Conservation (phyloP, 2,888 invertebrate genomes). For the Esperia sulphurella region DNA sequence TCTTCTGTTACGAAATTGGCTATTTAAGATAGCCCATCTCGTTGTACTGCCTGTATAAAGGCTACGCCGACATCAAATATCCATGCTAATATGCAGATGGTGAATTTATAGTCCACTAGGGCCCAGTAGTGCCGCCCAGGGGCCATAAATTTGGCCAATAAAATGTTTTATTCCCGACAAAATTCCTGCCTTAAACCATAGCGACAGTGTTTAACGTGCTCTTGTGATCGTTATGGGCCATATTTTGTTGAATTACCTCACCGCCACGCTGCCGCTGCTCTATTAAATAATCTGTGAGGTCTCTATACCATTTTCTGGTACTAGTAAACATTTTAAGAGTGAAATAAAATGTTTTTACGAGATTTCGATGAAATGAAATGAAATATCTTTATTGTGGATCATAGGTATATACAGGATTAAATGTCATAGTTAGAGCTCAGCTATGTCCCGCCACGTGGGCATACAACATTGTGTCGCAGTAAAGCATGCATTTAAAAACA, state of each 20-base stretch:
- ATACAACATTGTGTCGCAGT: too few relatives aligned
- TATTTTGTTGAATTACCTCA: conserved; percentile 5
- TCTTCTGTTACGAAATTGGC: not conserved
- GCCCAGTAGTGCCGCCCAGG: conserved; percentile 20
- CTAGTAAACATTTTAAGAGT: too few relatives aligned
- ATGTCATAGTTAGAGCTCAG: too few relatives aligned
- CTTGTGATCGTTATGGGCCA: conserved; percentile 8
- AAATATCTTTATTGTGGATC: too few relatives aligned
- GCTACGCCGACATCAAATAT: conserved; percentile 22
- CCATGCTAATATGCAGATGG: conserved; percentile 31
- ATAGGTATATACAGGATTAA: too few relatives aligned
- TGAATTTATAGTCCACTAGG: conserved; percentile 21
- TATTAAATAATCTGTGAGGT: not conserved
- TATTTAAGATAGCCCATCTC: conserved; percentile 5
- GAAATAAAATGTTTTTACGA: too few relatives aligned
- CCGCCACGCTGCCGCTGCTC: not conserved
- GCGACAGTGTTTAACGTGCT: conserved; percentile 3
- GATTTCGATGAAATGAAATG: too few relatives aligned
- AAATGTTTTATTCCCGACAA: conserved; percentile 39
- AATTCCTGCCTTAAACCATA: conserved; percentile 15
- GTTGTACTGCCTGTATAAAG: conserved; percentile 2
- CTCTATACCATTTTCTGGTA: too few relatives aligned
- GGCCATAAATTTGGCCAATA: conserved; percentile 29
- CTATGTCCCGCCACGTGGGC: too few relatives aligned
- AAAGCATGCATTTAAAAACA: too few relatives aligned